These are phyloP conservation scores for Vulpes lagopus DNA, from an alignment of 2,113 vertebrate genomes.

Conservation along the genomic window DNA sequence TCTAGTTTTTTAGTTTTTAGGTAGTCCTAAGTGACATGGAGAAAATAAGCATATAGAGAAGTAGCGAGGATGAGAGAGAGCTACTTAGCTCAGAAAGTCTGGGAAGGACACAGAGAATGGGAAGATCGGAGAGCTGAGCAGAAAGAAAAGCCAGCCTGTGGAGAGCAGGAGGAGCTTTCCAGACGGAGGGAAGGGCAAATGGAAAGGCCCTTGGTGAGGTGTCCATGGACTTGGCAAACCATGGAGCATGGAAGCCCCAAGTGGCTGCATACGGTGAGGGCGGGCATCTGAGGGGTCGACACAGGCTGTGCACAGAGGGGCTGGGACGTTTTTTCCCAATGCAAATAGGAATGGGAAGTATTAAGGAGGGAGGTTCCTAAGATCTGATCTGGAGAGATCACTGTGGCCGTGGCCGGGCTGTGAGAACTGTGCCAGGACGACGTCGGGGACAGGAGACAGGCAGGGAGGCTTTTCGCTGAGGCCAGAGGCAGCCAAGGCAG, in stretches of 20 bases:
- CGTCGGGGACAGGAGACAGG: neutral
- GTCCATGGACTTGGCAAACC: too few species aligned
- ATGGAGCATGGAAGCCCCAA: neutral
- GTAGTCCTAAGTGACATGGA: neutral
- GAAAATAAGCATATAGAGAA: neutral
- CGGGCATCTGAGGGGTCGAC: neutral
- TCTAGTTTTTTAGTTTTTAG: too few species aligned
- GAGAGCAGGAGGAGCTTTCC: neutral
- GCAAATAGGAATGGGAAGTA: neutral
- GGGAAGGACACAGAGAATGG: neutral
- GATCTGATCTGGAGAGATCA: neutral
- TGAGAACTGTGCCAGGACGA: neutral
- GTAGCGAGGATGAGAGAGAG: neutral
- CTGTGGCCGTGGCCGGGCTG: neutral
- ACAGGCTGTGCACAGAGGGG: neutral
- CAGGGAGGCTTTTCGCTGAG: neutral
- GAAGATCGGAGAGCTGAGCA: neutral
- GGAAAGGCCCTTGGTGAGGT: fast-evolving
- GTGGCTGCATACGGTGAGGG: neutral
- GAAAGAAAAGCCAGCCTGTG: neutral
- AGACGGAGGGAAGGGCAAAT: neutral
- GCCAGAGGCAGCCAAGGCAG: fast-evolving
- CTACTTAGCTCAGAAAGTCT: neutral
- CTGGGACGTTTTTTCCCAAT: neutral
- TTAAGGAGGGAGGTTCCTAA: neutral